These are phyloP conservation scores for Drosophila watanabei DNA, from an alignment of 1,140 invertebrate species.

Conservation along the genomic window DNA sequence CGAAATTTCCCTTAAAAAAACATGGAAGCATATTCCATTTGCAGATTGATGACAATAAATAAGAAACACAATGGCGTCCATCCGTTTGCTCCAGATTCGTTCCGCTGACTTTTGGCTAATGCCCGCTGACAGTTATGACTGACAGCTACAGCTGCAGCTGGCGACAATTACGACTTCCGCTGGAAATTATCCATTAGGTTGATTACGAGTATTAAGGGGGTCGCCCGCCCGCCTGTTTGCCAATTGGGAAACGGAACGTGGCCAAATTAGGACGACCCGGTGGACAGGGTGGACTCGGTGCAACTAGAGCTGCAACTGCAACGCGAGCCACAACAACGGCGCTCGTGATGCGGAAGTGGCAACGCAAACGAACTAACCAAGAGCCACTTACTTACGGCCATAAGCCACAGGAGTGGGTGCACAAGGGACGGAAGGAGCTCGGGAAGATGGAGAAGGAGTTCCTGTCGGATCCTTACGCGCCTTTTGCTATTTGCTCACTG, in stretches of 20 bases:
- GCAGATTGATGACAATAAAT: slow-evolving; percentile 31
- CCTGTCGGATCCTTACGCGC: slow-evolving; percentile 62
- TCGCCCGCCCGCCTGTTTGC: slow-evolving; percentile 57
- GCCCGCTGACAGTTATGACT: slow-evolving; percentile 42
- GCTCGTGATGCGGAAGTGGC: slow-evolving; percentile 72
- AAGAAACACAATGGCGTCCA: slow-evolving; percentile 12
- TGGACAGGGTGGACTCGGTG: slow-evolving; percentile 57
- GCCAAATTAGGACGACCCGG: slow-evolving; percentile 66
- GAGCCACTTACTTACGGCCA: slow-evolving; percentile 82
- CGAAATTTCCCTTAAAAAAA: slow-evolving; percentile 10
- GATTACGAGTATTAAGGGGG: slow-evolving; percentile 52
- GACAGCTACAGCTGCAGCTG: slow-evolving; percentile 29
- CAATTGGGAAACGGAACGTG: slow-evolving; percentile 72
- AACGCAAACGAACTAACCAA: slow-evolving; percentile 80
- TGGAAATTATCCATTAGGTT: slow-evolving; percentile 50
- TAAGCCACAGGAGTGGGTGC: slow-evolving; percentile 60
- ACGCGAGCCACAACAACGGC: slow-evolving; percentile 29
- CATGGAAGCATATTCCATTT: slow-evolving; percentile 19
- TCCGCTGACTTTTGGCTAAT: slow-evolving; percentile 41
- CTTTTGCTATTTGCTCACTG: slow-evolving; percentile 80
- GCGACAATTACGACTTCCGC: slow-evolving; percentile 39
- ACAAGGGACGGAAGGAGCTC: slow-evolving; percentile 1
- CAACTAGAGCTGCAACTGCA: slow-evolving; percentile 22
- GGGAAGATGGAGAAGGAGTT: slow-evolving; percentile 2
- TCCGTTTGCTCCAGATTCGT: slow-evolving; percentile 21